Conservation (phyloP, 2,113 vertebrate genomes). For the Tonatia bakeri region DNA sequence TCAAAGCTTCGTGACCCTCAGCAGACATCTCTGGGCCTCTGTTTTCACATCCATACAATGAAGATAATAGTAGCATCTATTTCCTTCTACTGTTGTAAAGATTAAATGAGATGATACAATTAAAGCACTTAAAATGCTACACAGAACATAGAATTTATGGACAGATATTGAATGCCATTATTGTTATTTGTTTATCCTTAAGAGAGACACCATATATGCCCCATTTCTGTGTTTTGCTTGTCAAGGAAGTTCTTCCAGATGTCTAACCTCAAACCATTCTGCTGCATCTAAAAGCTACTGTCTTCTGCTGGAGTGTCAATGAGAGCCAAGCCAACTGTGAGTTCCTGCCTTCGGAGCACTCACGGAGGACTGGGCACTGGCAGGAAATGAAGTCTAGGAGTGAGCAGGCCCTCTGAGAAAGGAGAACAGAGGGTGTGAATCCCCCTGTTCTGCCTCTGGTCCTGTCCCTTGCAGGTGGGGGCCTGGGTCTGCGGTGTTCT, state of each 20-base stretch:
- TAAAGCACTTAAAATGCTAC: neutral
- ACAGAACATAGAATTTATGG: neutral
- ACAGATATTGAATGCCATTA: neutral
- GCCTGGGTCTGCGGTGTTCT: neutral
- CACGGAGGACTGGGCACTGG: too few relatives aligned
- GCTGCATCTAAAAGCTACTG: neutral
- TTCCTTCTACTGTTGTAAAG: neutral
- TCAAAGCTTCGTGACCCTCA: neutral
- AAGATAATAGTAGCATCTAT: neutral
- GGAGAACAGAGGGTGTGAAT: neutral
- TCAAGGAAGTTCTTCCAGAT: constrained; percentile 27
- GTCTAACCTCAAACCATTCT: neutral
- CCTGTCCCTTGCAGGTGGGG: neutral
- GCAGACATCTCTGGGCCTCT: neutral
- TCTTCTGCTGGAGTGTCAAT: neutral
- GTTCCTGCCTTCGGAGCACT: neutral
- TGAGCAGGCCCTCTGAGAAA: neutral
- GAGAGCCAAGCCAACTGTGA: neutral
- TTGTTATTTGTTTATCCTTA: neutral
- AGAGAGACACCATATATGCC: neutral
- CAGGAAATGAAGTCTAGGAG: neutral
- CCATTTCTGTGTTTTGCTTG: neutral
- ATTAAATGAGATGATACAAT: neutral
- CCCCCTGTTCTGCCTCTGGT: neutral
- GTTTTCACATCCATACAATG: neutral